Evolutionary conservation across 2,113 vertebrate species (phyloP).

Genomic region (Syngnathoides biaculeatus): DNA sequence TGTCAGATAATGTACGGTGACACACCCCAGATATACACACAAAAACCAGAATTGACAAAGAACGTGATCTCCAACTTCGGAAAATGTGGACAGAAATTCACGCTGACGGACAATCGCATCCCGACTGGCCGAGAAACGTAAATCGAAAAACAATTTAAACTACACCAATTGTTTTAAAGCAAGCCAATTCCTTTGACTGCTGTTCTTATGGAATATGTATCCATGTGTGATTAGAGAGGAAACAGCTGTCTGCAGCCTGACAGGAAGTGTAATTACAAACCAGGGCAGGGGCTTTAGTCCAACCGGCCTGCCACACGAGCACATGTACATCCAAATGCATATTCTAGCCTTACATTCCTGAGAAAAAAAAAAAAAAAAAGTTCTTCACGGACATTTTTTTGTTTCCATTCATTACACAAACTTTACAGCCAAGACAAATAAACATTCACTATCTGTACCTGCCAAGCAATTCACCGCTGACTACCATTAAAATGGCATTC

Average conservation of each 20-base stretch:
- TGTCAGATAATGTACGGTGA: no score
- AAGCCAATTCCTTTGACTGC: slow-evolving; percentile 28
- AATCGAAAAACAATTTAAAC: background rate
- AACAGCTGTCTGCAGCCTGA: slow-evolving; percentile 60
- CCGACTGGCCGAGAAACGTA: background rate
- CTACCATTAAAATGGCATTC: background rate
- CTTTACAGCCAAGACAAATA: slow-evolving; percentile 7
- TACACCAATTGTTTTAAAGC: slow-evolving; percentile 13
- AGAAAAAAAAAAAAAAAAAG: slow-evolving; percentile 19
- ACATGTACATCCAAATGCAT: slow-evolving; percentile 6
- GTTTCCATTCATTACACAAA: slow-evolving; percentile 16
- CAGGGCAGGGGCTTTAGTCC: slow-evolving; percentile 19
- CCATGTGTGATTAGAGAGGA: slow-evolving; percentile 50
- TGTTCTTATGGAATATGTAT: slow-evolving; percentile 26
- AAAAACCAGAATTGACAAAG: no score
- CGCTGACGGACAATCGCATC: background rate
- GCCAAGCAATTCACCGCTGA: background rate
- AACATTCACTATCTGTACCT: background rate
- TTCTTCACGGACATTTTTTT: slow-evolving; percentile 16
- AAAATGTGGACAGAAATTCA: no score
- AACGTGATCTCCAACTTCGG: no score
- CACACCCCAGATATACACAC: no score
- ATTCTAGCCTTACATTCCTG: slow-evolving; percentile 30
- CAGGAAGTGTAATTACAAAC: slow-evolving; percentile 61
- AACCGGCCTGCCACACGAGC: slow-evolving; percentile 17